Evolutionary conservation across 2,797 vertebrate species (phyloP).

Genomic region (Pipistrellus nathusii): DNA sequence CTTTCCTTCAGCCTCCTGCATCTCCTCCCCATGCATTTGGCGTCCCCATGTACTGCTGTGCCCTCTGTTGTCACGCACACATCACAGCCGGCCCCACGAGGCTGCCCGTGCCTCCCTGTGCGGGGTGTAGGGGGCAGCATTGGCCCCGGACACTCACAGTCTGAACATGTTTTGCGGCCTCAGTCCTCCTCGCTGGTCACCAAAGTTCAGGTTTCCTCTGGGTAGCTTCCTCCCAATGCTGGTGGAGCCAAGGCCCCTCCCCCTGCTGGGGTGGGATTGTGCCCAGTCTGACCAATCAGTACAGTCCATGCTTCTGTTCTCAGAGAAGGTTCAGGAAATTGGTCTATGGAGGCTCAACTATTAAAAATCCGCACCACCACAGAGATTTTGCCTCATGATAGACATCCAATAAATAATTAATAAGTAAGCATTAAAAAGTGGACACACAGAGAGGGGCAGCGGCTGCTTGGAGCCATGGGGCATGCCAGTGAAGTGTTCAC

Average conservation of each 20-base stretch:
- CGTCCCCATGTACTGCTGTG: background rate
- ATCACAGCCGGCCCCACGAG: background rate
- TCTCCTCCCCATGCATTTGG: too few species aligned
- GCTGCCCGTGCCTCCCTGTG: rapidly evolving
- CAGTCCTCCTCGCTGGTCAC: background rate
- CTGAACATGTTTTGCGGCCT: background rate
- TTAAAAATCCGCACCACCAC: background rate
- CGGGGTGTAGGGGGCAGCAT: background rate
- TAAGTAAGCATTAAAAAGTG: background rate
- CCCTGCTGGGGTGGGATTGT: background rate
- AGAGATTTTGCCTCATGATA: background rate
- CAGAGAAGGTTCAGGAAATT: background rate
- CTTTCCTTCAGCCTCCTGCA: background rate
- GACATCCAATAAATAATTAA: background rate
- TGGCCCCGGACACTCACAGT: background rate
- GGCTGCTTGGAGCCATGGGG: background rate
- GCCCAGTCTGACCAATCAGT: background rate
- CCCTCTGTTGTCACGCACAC: background rate
- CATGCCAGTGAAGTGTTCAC: background rate
- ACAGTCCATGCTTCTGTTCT: background rate
- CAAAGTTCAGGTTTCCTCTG: background rate
- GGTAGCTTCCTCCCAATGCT: background rate
- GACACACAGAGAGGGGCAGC: background rate
- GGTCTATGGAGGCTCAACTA: background rate
- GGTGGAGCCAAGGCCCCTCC: background rate